A percentile compares a stretch with the other conserved stretches of the same genome.
These are phyloP conservation scores for Mantis religiosa DNA, from an alignment of 2,888 invertebrate species.

Conservation along the genomic window DNA sequence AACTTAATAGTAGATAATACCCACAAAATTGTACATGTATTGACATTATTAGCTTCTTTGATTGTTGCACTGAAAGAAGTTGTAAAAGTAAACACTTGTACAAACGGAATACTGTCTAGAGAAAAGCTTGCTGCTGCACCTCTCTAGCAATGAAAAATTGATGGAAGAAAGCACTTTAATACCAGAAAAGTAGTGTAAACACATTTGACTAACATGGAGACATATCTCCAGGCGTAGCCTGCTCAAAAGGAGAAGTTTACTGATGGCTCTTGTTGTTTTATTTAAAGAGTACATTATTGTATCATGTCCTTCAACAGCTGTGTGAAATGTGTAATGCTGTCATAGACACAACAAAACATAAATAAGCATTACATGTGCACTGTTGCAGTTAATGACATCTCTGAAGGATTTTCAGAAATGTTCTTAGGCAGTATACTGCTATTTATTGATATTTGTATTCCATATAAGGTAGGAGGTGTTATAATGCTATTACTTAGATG, in stretches of 20 bases:
- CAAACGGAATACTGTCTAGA: not conserved
- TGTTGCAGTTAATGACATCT: not conserved
- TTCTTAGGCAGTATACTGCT: not conserved
- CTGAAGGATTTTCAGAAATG: not conserved
- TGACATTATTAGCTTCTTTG: not conserved
- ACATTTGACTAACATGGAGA: not conserved
- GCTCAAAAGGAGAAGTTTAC: not conserved
- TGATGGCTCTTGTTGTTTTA: not conserved
- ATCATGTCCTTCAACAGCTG: not conserved
- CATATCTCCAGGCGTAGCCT: not conserved
- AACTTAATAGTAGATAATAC: not conserved
- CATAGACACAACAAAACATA: not conserved
- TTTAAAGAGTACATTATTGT: not conserved
- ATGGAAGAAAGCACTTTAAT: not conserved
- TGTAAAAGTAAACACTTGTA: not conserved
- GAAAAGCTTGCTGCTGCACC: not conserved
- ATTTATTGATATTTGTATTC: not conserved
- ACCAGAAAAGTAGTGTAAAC: not conserved
- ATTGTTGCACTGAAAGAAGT: not conserved
- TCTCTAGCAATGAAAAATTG: not conserved
- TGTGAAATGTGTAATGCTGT: not conserved
- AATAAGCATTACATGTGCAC: not conserved
- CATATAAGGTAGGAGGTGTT: not conserved
- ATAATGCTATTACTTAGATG: not conserved
- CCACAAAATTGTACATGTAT: not conserved